Evolutionary conservation across 2,888 invertebrate species (phyloP), one percentile per base, ranked within the genome.

Genomic region (Calliscelio sp.): DNA sequence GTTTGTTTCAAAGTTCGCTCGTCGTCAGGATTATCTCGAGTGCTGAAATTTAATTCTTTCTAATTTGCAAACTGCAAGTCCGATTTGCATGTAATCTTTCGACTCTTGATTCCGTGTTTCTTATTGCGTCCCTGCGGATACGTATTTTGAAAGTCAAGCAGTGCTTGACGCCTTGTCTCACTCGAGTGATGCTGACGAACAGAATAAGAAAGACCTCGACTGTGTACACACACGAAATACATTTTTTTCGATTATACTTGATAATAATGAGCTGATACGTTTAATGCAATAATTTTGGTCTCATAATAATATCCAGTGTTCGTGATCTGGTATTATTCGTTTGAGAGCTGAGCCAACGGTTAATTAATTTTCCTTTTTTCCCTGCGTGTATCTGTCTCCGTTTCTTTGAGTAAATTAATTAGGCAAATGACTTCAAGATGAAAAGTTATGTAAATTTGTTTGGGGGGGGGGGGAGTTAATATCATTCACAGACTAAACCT

Each of bases 111-210:
- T 80, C 51, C 71, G 66, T 61, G 80, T 84, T 84, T 84, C 79
- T 79, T 82, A 73, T 74, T 28, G 81, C 77, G 55, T 65, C 77
- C 71, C 74, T 73, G 68, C 74, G 79, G 74, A 78, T 74, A 65
- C 78, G 78, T 84, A 80, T 84, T 84, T 77, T 80, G 84, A 84
- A 84, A 84, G 84, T 81, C 84, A 84, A 84, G 77, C 77, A 75
- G 74, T 44, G 78, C 83, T 79, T 73, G 78, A 83, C 78, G 78
- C 74, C 68, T 75, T 61, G 73, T 73, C 75, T 57, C 44, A 63
- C 59, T 73, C 82, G 73, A 78, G 82, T 25, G 66, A 73, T 65
- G 77, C 77, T 46, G 63, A 63, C 74, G 55, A 28, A 49, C 65
- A 51, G 82, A 82, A 78, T 35, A 73, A 79, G 70, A 75, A 84